Evolutionary conservation across 2,888 invertebrate species (phyloP), one percentile per base, ranked within the genome.

Genomic region (Trissolcus japonicus): DNA sequence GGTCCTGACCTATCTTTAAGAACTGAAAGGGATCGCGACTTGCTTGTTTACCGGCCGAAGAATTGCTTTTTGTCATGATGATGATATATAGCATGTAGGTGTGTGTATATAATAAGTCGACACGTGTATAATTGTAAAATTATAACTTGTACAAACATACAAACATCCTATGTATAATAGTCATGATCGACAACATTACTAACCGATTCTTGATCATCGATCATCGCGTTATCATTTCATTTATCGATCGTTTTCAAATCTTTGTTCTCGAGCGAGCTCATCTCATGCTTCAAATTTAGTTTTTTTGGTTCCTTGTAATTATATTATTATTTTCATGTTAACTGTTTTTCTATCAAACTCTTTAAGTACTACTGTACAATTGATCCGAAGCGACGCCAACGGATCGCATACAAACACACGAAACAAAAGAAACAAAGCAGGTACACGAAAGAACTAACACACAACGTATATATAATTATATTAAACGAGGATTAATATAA

Each of bases 91-190:
- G 77, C 51, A 65, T 78, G 73, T 76, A 72, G 74, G 78, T 78
- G 59, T 76, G 69, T 79, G 75, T 59, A 78, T 80, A 78, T 78
- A 65, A 68, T 65, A 55, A 63, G 41, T 43, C 35, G 25, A 71
- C 59, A 65, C 35, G 48, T 68, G 74, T 63, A 67, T 66, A 76
- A 78, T 75, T 68, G 60, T 72, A 63, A 63, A 67, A 78, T 78
- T 79, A 78, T 76, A 68, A 83, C 80, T 35, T 83, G 79, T 82
- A 80, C 80, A 82, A 82, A 71, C 82, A 83, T 82, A 75, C 81
- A 82, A 76, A 82, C 83, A 84, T 84, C 83, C 77, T 85, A 82
- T 82, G 81, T 84, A 84, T 81, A 72, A 68, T 67, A 82, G 80
- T 83, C 82, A 81, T 82, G 80, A 81, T 84, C 51, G 57, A 74